Evolutionary conservation across 2,888 invertebrate species (phyloP), one percentile per base, ranked within the genome.

Genomic region (Taphrorychus bicolor): DNA sequence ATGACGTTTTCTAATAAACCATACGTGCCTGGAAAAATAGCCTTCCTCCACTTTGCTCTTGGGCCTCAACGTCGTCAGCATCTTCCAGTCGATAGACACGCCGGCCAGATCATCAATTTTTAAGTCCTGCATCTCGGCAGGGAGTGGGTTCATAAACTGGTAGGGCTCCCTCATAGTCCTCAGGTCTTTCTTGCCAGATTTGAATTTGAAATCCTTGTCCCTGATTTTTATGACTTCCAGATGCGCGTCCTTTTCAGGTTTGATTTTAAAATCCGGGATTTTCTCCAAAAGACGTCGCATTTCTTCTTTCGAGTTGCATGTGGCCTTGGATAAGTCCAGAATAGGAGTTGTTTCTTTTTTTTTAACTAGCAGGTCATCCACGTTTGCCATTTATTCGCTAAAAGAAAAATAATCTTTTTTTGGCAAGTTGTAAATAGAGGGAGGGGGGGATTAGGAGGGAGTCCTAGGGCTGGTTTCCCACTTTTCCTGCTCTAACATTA

Each of bases 21-120:
- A 7, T 32, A 23, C n/a, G 72, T 79, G 89, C 89, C 90, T 88
- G 71, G 93, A 92, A 79, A 93, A 95, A 83, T 92, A 93, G 77
- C 94, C 93, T 82, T 95, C 95, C 75, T 96, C 95, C 19, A 88
- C 82, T 76, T 92, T 92, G 23, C 87, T 87, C 80, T 94, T 94
- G 0, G 95, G 95, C 74, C 95, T 85, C 22, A 92, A 81, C n/a
- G 92, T 90, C 11, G 95, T 95, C 63, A 96, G 84, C 95, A 96
- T 95, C 81, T 92, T 89, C 95, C 95, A 96, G 79, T 94, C 94
- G 70, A 96, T 96, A 40, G 93, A 89, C 16, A 95, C 94, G 7
- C 90, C 86, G 75, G 92, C 92, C 54, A 95, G 83, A 75, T 95
- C 95, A 53, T 88, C 87, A 74, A 93, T 85, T 76, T 89, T 88